phyloP scores from a whole-genome alignment of 2,888 invertebrate species.

The Xestia xanthographa region DNA sequence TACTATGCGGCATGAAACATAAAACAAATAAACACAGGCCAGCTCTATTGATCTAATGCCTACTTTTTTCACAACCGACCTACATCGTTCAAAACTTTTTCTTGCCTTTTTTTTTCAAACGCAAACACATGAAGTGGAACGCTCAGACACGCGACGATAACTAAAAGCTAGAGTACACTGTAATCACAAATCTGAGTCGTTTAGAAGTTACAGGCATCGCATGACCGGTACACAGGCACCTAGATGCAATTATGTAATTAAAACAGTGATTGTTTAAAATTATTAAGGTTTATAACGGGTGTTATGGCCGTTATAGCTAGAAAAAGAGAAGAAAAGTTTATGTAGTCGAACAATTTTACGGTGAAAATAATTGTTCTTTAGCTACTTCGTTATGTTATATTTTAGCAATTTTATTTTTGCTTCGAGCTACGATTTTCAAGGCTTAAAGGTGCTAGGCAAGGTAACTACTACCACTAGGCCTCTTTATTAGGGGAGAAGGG shows the following conservation, averaged over 20 bases:
- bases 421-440: not conserved
- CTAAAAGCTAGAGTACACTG: constrained; percentile 36
- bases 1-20: not conserved
- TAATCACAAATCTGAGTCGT: constrained; percentile 56
- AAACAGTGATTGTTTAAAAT: constrained; percentile 28
- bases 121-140: constrained; percentile 54
- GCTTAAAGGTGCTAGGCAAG: not conserved
- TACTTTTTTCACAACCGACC: constrained; percentile 40
- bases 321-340: constrained; percentile 2
- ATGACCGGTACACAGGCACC: constrained; percentile 42
- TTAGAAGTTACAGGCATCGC: constrained; percentile 56
- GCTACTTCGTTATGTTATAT: not conserved
- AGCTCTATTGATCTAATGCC: constrained; percentile 35
- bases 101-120: constrained; percentile 33
- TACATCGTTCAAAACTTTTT: constrained; percentile 44
- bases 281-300: constrained; percentile 4
- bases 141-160: constrained; percentile 55
- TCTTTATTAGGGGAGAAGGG: not conserved
- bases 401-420: not conserved
- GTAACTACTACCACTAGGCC: not conserved
- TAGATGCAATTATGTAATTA: constrained; percentile 46
- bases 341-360: not conserved
- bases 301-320: not conserved
- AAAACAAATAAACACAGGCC: constrained; percentile 17
- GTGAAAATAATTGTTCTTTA: not conserved